Evolutionary conservation across 2,113 vertebrate genomes (phyloP).

Genomic region (Thinocorus orbignyianus): DNA sequence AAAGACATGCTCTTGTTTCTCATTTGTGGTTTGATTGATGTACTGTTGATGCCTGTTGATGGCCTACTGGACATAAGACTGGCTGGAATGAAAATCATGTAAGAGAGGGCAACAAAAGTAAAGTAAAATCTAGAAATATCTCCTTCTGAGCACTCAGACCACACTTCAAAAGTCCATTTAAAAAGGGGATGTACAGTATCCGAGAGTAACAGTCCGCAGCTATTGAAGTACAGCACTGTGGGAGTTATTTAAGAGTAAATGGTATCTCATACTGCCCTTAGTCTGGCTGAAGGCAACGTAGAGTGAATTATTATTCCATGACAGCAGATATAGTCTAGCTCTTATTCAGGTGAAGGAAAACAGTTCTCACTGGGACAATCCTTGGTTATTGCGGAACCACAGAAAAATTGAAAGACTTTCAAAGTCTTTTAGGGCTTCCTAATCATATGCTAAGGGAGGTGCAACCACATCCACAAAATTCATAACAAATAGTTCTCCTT

Average conservation of each 20-base stretch:
- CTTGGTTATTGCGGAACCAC: background rate
- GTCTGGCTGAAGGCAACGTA: background rate
- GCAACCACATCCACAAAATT: background rate
- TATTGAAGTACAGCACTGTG: background rate
- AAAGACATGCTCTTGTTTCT: background rate
- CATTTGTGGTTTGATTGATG: background rate
- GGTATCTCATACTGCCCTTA: background rate
- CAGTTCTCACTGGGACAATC: background rate
- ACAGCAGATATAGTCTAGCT: background rate
- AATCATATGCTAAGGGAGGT: background rate
- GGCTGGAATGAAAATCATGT: background rate
- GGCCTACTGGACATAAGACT: background rate
- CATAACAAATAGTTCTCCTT: background rate
- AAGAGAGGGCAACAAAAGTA: rapidly evolving
- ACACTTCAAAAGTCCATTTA: background rate
- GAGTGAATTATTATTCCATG: background rate
- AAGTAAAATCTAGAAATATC: background rate
- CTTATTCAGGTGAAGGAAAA: background rate
- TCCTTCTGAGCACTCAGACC: background rate
- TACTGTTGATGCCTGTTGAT: background rate
- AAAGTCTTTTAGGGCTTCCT: background rate
- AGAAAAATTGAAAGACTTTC: background rate
- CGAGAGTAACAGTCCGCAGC: background rate
- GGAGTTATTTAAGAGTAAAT: background rate
- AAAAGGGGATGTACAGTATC: background rate